Evolutionary conservation across 2,888 invertebrate species (phyloP), one percentile per base, ranked within the genome.

Genomic region (Andrena minutula): DNA sequence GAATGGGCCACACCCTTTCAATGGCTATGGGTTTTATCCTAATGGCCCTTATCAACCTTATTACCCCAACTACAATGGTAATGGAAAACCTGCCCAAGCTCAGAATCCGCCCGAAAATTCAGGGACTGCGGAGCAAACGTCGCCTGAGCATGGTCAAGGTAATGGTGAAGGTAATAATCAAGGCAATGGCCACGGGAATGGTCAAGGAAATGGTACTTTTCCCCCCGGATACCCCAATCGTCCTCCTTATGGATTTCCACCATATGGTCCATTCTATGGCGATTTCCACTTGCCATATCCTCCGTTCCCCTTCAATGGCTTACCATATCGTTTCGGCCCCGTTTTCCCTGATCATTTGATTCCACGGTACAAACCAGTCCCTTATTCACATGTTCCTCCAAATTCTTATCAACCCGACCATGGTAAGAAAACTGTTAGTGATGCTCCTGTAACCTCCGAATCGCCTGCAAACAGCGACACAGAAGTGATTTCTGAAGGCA

Each of bases 181-280:
- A 5, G 32, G 12, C 7, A 20, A 32, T 23, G 12, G 32, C 20
- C 23, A 58, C 0, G 58, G 16, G 1, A 12, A 41, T 12, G 23
- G 32, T 12, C 32, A 65, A 20, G 35, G 4, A 2, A 35, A 35
- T 35, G 23, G 49, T 6, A 49, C 16, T 16, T 41, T 41, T n/a
- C 1, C 26, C 49, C 26, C 8, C 26, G 16, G 23, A 2, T 41
- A 16, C 41, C 16, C 41, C 1, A 12, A 78, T 32, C n/a, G 32
- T 1, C 75, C 53, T 53, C 75, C 58, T 8, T 80, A 78, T n/a
- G 84, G 82, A 2, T 69, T 72, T 35, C 79, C 64, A 28, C 51
- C 32, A 7, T 61, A 60, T 7, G 82, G 72, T 23, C 88, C 82
- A 0, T 28, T 66, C 7, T 75, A 76, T 12, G 80, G 79, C 7